Evolutionary conservation across 2,113 vertebrate species (phyloP), one percentile per base, ranked within the genome.

Genomic region (Cinclus mexicanus): DNA sequence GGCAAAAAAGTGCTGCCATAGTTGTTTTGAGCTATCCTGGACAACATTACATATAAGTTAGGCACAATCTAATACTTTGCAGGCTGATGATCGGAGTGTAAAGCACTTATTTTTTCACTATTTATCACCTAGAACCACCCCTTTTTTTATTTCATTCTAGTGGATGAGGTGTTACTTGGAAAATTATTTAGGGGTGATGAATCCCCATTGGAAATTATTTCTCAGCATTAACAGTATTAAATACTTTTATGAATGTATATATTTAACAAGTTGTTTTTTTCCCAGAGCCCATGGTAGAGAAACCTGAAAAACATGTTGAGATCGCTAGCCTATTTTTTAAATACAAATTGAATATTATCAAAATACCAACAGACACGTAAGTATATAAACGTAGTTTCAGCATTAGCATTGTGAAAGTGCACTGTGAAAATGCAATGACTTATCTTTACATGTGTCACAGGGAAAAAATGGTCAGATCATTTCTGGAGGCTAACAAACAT

Each of bases 291-390:
- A 9, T 94, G 47, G 26, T 90, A 39, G 92, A 97, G 83, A 97
- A 98, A 88, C 82, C 97, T 74, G 98, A 98, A 50, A 95, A 98
- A 63, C 71, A 98, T 61, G 35, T 98, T 89, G 98, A 98, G 76
- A 98, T 98, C 74, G 92, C 96, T 92, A 98, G 98, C 60, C 90
- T 95, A 2, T 98, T 98, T 97, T 80, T 98, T 15, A 98, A 98
- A 90, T 98, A 97, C 35, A 98, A 93, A 78, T 86, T 98, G 60
- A 63, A 70, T 94, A 60, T 94, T 59, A 92, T 97, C 75, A 75
- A 56, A 68, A 84, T 98, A 65, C 97, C 97, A 75, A 95, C 88
- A 84, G 89, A 98, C 61, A 86, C 5, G 98, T 98, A 97, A 98
- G 98, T 98, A 96, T 76, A 65, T 21, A 26, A 26, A 41, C 35